Evolutionary conservation across 2,888 invertebrate species (phyloP), one percentile per base, ranked within the genome.

Genomic region (Lithosia quadra): DNA sequence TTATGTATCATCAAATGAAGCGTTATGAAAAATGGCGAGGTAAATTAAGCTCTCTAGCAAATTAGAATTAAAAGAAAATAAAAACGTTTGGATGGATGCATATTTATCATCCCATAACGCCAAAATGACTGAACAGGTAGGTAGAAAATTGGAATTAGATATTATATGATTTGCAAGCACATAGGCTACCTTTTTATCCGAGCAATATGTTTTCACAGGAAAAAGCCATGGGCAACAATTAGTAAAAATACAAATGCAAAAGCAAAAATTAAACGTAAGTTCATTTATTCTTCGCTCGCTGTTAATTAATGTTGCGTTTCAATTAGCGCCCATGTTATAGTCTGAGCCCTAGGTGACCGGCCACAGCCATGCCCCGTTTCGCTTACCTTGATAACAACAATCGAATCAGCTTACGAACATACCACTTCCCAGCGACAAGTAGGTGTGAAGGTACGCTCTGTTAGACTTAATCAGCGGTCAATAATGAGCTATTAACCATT

Each of bases 401-500:
- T 59, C 8, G 43, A 59, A 57, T 39, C 24, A 57, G 39, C 28
- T 57, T 56, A 56, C 33, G 28, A 58, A 43, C 57, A 43, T 15
- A 49, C 33, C 39, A 24, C n/a, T 43, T 63, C 11, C 63, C 39
- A 24, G 18, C 59, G 34, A 67, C 28, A 39, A 65, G 55, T 60
- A 53, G 53, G 49, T 55, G 53, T 61, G 33, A 49, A 65, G 43
- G 15, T 33, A 63, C 39, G 43, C 43, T 22, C 65, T 65, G 49
- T 57, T 61, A 24, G 57, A 69, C 56, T 56, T 63, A 63, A 63
- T 67, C 63, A 63, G 62, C 43, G 33, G 18, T 58, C 63, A 63
- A 59, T 59, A 63, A 63, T 60, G 63, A 60, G 60, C 68, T 63
- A 56, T 59, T 56, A 67, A 36, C 34, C 33, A 65, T 57, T 53